A percentile compares a stretch with the other conserved stretches of the same genome.
Evolutionary conservation across 1,140 invertebrate genomes (phyloP).

Genomic region (Antheraea pernyi): DNA sequence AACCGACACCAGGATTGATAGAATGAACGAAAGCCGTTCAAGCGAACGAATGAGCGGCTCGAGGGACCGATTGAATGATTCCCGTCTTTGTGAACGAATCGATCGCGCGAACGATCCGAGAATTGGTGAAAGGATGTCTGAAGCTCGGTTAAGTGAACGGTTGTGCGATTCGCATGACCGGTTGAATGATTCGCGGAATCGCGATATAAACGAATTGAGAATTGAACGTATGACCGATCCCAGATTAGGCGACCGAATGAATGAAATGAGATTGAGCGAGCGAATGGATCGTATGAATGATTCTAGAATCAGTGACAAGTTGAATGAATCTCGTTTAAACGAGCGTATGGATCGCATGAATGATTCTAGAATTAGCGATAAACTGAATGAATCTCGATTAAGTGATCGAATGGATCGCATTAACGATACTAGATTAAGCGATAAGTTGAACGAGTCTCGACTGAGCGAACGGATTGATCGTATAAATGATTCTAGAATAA

Average conservation of each 20-base stretch:
- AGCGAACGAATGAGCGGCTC: slow-evolving; percentile 33
- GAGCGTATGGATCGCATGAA: slow-evolving; percentile 34
- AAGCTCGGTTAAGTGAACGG: slow-evolving; percentile 24
- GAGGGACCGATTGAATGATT: slow-evolving; percentile 33
- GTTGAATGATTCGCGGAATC: slow-evolving; percentile 34
- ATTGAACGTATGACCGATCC: slow-evolving; percentile 28
- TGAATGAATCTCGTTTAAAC: slow-evolving; percentile 35
- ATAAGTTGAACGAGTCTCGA: slow-evolving; percentile 31
- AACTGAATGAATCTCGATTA: slow-evolving; percentile 35
- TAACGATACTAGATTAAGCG: slow-evolving; percentile 30
- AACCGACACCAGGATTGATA: slow-evolving; percentile 22
- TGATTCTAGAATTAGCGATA: slow-evolving; percentile 24
- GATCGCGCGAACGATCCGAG: slow-evolving; percentile 33
- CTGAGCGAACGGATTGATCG: slow-evolving; percentile 28
- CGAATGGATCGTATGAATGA: slow-evolving; percentile 29
- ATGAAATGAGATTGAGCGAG: slow-evolving; percentile 37
- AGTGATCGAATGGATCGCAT: slow-evolving; percentile 28
- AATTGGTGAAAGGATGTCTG: slow-evolving; percentile 29
- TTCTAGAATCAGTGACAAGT: slow-evolving; percentile 26
- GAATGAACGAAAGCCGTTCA: slow-evolving; percentile 37
- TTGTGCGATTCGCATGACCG: slow-evolving; percentile 17
- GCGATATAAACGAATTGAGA: slow-evolving; percentile 33
- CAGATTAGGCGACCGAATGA: slow-evolving; percentile 38
- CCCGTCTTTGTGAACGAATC: slow-evolving; percentile 26
- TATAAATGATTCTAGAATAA: slow-evolving; percentile 40